Base-by-base conservation (phyloP, 1,140 invertebrate species). In the Probaryconus sp. region DNA sequence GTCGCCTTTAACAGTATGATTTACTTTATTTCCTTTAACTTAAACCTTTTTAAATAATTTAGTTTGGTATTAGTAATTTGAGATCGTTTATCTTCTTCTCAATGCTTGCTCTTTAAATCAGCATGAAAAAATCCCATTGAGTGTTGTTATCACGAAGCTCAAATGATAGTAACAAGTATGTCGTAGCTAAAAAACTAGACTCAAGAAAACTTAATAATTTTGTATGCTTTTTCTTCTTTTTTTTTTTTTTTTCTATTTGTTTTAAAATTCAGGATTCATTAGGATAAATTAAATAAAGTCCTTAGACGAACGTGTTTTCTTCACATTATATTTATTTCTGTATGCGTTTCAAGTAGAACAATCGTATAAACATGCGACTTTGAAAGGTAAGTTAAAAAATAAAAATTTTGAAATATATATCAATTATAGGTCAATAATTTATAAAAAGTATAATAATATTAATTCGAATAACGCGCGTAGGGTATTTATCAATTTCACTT, bases 1-100 rank as follows among this genome's bases (percentile, higher is more conserved):
- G 33, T 67, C 43, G 55, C 50, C 37, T 53, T 45, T 21, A 63
- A 76, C 56, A 67, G 61, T n/a, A 30, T 38, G n/a, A 24, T 21
- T 11, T 63, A 11, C 10, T 37, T 64, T 35, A 14, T n/a, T 38
- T n/a, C 14, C 18, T 38, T 20, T 31, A 38, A 51, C 31, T 51
- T 51, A 38, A 37, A 20, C 11, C 3, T 17, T 73, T 76, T 79
- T 75, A 76, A 80, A 77, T 80, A 80, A 79, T 81, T 81, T 77
- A 76, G 69, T 82, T 81, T 81, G 77, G 70, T 81, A 79, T 79
- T 75, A 76, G 77, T 78, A 74, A 64, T 77, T 77, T 83, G 80
- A 83, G 81, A 83, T 84, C 81, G 78, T 77, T 70, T 35, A 24
- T 75, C 73, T 65, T 50, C 43, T 75, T 79, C 38, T 43, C 56